A percentile compares a stretch with the other conserved stretches of the same genome.
These are phyloP conservation scores for Ormyrus thymus DNA, from an alignment of 2,888 invertebrate species.

Conservation along the genomic window DNA sequence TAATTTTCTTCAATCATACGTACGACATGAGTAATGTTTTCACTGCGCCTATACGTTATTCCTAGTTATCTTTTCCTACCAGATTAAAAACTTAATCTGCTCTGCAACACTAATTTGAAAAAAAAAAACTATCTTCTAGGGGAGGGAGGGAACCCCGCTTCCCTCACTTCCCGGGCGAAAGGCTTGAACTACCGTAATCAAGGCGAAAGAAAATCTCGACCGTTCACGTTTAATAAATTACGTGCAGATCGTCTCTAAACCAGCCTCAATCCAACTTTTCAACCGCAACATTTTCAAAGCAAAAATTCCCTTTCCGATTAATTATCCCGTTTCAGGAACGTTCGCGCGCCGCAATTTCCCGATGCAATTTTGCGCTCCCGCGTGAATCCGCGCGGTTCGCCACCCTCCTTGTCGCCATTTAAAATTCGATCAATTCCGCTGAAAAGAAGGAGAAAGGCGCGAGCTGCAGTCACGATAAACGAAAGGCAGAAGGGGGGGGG, in stretches of 20 bases:
- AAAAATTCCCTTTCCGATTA: conserved; percentile 1
- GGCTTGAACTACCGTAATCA: too few relatives aligned
- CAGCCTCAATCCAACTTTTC: neutral
- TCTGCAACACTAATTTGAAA: too few relatives aligned
- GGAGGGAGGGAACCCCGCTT: too few relatives aligned
- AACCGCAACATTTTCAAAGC: conserved; percentile 7
- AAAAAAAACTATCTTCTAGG: too few relatives aligned
- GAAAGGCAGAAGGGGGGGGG: neutral
- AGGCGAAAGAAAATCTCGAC: too few relatives aligned
- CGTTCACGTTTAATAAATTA: neutral
- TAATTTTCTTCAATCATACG: too few relatives aligned
- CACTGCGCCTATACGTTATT: too few relatives aligned
- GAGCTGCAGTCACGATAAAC: neutral
- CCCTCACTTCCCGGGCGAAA: too few relatives aligned
- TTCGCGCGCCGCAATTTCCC: neutral
- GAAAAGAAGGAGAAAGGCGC: neutral
- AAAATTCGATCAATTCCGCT: conserved; percentile 39
- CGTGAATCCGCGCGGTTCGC: neutral
- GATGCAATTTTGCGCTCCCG: neutral
- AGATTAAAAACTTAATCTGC: too few relatives aligned
- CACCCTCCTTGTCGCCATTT: conserved; percentile 12
- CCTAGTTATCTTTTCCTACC: too few relatives aligned
- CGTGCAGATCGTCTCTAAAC: conserved; percentile 4
- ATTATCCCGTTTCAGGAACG: conserved; percentile 20
- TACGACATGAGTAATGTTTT: too few relatives aligned